A percentile compares a stretch with the other conserved stretches of the same genome.
Evolutionary conservation across 2,113 vertebrate species (phyloP).

Genomic region (Triplophysa rosa): DNA sequence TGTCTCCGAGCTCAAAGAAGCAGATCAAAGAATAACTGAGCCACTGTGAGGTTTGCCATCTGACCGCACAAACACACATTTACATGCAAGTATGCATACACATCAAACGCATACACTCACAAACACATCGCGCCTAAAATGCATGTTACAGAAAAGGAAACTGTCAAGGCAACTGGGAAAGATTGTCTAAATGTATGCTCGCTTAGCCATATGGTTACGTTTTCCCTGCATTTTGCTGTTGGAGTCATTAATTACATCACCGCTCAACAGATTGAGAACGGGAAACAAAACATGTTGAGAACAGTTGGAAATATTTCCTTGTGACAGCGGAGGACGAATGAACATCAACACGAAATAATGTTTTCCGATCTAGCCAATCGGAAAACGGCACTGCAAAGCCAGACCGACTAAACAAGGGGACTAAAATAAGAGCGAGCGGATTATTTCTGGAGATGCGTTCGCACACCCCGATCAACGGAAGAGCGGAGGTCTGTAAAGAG

Average conservation of each 20-base stretch:
- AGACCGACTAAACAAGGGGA: not conserved
- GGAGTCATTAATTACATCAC: slow-evolving; percentile 79
- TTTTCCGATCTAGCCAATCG: not conserved
- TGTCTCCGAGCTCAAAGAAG: slow-evolving; percentile 9
- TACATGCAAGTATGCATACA: not conserved
- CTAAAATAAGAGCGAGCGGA: slow-evolving; percentile 9
- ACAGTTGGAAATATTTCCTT: slow-evolving; percentile 65
- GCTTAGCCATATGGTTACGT: slow-evolving; percentile 72
- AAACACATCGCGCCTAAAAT: not conserved
- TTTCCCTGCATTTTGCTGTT: slow-evolving; percentile 68
- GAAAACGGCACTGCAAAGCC: not conserved
- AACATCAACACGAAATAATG: not conserved
- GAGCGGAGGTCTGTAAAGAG: slow-evolving; percentile 50
- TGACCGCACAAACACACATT: slow-evolving; percentile 8
- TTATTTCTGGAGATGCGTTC: slow-evolving; percentile 8
- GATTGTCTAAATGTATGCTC: slow-evolving; percentile 59
- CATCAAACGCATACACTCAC: too few relatives aligned
- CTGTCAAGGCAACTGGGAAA: too few relatives aligned
- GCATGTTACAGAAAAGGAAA: not conserved
- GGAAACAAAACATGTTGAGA: slow-evolving; percentile 58
- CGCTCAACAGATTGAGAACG: slow-evolving; percentile 67
- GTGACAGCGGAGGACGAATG: not conserved
- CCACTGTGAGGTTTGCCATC: not conserved
- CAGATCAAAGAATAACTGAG: slow-evolving; percentile 39
- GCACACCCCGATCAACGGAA: slow-evolving; percentile 1